Evolutionary conservation across 2,797 vertebrate species (phyloP).

Genomic region (Salarias fasciatus): DNA sequence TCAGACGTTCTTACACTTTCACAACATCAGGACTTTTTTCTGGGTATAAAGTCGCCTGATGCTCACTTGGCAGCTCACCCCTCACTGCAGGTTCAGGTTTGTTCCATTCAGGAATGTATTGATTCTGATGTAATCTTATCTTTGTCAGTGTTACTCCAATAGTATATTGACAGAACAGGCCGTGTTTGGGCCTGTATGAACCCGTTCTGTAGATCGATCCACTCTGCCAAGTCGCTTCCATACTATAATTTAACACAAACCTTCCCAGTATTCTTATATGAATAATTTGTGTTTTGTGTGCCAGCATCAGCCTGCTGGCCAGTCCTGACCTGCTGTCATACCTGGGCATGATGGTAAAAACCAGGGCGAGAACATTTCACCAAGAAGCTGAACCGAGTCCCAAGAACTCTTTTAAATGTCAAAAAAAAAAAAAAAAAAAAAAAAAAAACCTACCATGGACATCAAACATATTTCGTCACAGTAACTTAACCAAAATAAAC

Average conservation of each 20-base stretch:
- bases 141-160: background rate
- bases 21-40: too few relatives aligned
- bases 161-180: background rate
- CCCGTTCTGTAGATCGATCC: background rate
- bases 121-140: background rate
- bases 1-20: too few relatives aligned
- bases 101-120: background rate
- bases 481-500: slow-evolving; percentile 28
- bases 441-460: background rate
- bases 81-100: background rate
- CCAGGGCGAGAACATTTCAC: background rate
- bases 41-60: too few relatives aligned
- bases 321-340: slow-evolving; percentile 11
- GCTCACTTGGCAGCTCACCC: background rate
- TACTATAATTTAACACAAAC: slow-evolving; percentile 8
- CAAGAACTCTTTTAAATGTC: slow-evolving; percentile 12
- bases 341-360: background rate
- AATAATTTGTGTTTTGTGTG: background rate
- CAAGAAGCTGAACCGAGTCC: slow-evolving; percentile 8
- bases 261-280: background rate
- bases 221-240: background rate
- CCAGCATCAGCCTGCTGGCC: slow-evolving; percentile 11
- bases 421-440: slow-evolving; percentile 10
- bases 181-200: background rate
- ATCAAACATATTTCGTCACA: slow-evolving; percentile 34